Evolutionary conservation across 2,113 vertebrate species (phyloP), one percentile per base, ranked within the genome.

Genomic region (Trochalopteron elliotii): DNA sequence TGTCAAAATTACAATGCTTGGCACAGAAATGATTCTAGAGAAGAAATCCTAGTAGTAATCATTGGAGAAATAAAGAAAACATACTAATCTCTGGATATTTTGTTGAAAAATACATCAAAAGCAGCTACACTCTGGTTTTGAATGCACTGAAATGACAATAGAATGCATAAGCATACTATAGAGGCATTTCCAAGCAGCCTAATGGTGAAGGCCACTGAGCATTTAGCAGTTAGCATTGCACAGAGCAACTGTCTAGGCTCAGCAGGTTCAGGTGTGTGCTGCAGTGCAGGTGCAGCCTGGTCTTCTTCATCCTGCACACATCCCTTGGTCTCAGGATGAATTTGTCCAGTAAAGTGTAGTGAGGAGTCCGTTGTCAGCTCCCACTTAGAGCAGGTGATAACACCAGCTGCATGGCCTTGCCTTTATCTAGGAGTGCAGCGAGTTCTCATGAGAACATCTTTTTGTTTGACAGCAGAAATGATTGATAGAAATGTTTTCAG

Each of bases 1-100:
- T 87, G 61, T 94, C 75, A 90, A 84, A 92, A 84, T 83, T 59
- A 76, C 9, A 75, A 89, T 19, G 78, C 28, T 59, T 63, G 33
- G 33, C 63, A 74, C 20, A 80, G 35, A 68, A 49, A 57, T 0
- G 0, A 69, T 91, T 91, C 53, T 63, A 63, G 55, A 86, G 28
- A 87, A 53, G 67, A 87, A 87, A 68, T 52, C 28, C 33, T 60
- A 31, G 25, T 11, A 52, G n/a, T 12, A 70, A 70, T 57, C 11
- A 64, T 30, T 65, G 37, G 50, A 77, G 39, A 90, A 92, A 61
- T 18, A 52, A 77, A 71, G 42, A 63, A 87, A 77, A 50, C 31
- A 27, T 7, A 21, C 25, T 30, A 3, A 79, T 68, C 7, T 52
- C 59, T 47, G 39, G 15, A 3, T 53, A 52, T 45, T 28, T 52